These are phyloP conservation scores for Melanerpes formicivorus DNA, from an alignment of 2,113 vertebrate genomes.

Conservation along the genomic window DNA sequence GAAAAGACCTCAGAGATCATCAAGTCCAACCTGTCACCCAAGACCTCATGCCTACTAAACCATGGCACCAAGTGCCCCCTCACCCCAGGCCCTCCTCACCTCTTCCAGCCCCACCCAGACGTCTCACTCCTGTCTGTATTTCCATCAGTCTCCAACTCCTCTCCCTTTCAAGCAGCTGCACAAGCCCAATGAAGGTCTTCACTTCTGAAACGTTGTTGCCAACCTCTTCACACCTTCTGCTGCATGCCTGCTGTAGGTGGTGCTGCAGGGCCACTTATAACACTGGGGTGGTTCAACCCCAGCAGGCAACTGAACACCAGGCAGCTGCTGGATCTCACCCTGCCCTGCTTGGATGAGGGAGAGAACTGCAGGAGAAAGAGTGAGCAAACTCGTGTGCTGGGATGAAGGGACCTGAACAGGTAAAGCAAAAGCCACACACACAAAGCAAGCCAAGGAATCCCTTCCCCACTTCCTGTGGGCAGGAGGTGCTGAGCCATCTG, in stretches of 20 bases:
- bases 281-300: not conserved
- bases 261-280: not conserved
- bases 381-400: not conserved
- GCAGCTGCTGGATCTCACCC: no score
- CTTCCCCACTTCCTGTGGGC: not conserved
- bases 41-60: no score
- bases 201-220: not conserved
- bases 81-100: not conserved
- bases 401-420: not conserved
- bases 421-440: not conserved
- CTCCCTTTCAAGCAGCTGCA: not conserved
- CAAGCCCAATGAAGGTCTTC: not conserved
- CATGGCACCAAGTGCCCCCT: no score
- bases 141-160: not conserved
- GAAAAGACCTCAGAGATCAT: no score
- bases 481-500: not conserved
- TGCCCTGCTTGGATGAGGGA: not conserved
- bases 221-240: not conserved
- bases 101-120: not conserved
- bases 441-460: not conserved
- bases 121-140: not conserved
- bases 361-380: not conserved
- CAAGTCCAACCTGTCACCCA: no score
- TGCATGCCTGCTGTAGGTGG: not conserved
- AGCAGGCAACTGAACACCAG: not conserved